Base-by-base conservation (phyloP, 2,113 vertebrate species). In the Grammomys dolichurus region DNA sequence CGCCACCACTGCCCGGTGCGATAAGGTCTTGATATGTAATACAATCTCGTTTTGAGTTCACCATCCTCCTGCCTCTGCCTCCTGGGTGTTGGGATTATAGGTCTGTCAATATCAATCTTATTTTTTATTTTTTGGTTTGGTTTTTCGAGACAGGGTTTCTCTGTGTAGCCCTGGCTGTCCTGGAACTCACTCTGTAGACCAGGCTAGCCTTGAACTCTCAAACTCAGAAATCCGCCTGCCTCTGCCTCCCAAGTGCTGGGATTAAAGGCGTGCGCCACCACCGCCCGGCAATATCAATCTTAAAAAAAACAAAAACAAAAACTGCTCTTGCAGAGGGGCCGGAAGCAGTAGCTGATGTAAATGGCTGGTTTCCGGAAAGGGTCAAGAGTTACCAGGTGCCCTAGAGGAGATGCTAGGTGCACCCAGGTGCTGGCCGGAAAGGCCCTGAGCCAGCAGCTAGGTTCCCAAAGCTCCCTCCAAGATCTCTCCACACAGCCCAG, bases 401-500 rank as follows among this genome's bases (percentile, higher is more conserved):
- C 54, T 20, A 60, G 10, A n/a, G 43, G 78, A 54, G 51, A 31
- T 28, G 11, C 20, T 1, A 40, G 40, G 40, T 40, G 40, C 40
- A 40, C 40, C 40, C 40, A 40, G 40, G 40, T 40, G 40, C 40
- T 40, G 40, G 40, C 40, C 40, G 11, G 40, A 48, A 63, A 40
- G 75, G 36, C 8, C 11, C 51, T 24, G 16, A 7, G 24, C 48
- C 63, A 60, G 48, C 43, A 28, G 48, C n/a, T 36, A 1, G 28
- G 36, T 24, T 60, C 43, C 56, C 58, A 17, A 31, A n/a, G 48
- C 51, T 63, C 54, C 51, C 26, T 12, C 67, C 9, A 16, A 0
- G 26, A 5, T 48, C 28, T 3, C 22, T 0, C 2, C 46, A 22
- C 0, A 1, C 54, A 58, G 77, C 60, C 85, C 17, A 1, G 0